phyloP scores from a whole-genome alignment of 2,888 invertebrate species.

The Eupithecia vulgata region DNA sequence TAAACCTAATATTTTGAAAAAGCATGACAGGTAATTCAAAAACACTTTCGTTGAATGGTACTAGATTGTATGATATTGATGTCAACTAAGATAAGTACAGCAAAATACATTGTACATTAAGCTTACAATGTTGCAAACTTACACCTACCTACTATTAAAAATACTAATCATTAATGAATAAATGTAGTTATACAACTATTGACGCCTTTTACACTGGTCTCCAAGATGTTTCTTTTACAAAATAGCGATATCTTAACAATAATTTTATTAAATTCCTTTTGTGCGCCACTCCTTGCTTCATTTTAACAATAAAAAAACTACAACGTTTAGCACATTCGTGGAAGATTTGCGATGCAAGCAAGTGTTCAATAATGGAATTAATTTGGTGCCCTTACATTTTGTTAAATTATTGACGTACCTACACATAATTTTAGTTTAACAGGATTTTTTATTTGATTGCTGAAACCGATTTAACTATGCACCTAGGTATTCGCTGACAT shows the following conservation, averaged over 20 bases:
- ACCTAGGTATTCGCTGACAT: not conserved
- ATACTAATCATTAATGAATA: not conserved
- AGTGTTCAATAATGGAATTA: slow-evolving; percentile 10
- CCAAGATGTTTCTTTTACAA: not conserved
- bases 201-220: slow-evolving; percentile 2
- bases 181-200: not conserved
- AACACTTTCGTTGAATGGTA: not conserved
- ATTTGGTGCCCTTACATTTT: slow-evolving; percentile 20
- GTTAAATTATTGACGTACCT: not conserved
- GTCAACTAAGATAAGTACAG: not conserved
- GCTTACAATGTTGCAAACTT: not conserved
- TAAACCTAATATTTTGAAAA: too few species aligned
- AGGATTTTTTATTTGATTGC: not conserved
- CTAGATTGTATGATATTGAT: not conserved
- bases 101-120: not conserved
- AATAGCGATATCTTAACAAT: slow-evolving; percentile 3
- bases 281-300: slow-evolving; percentile 14
- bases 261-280: slow-evolving; percentile 18
- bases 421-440: not conserved
- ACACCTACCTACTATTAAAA: not conserved
- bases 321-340: not conserved
- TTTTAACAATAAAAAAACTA: slow-evolving; percentile 14
- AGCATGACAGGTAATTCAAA: not conserved
- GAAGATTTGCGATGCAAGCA: slow-evolving; percentile 12
- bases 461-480: not conserved